phyloP scores from a whole-genome alignment of 2,797 vertebrate genomes.

The Semaprochilodus insignis region DNA sequence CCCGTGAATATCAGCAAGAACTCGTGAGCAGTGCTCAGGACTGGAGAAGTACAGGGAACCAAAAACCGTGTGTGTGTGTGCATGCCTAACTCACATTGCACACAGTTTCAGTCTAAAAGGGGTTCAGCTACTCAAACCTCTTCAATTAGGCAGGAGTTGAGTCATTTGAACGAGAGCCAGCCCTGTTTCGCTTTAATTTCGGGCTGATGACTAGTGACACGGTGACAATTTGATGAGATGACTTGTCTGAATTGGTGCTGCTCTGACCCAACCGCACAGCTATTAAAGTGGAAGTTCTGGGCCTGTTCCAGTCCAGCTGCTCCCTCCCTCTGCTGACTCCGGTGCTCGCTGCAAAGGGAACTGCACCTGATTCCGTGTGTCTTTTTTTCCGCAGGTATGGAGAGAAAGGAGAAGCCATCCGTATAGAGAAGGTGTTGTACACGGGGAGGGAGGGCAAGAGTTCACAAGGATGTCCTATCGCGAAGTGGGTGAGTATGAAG shows the following conservation, averaged over 20 bases:
- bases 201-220: neutral
- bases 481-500: constrained; percentile 94
- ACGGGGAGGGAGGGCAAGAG: constrained; percentile 97
- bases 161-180: neutral
- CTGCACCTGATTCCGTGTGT: neutral
- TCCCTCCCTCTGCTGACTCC: too few relatives aligned
- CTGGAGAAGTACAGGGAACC: constrained; percentile 2
- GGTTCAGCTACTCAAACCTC: neutral
- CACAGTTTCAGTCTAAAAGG: neutral
- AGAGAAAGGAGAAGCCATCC: constrained; percentile 92
- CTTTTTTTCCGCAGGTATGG: constrained; percentile 82
- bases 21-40: constrained; percentile 60
- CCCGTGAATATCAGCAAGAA: constrained; percentile 69
- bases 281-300: neutral
- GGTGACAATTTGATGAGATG: neutral
- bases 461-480: constrained; percentile 95
- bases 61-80: neutral
- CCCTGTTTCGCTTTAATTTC: neutral
- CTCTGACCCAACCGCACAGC: neutral
- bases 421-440: constrained; percentile 96
- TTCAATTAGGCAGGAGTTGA: neutral
- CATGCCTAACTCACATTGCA: neutral
- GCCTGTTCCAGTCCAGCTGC: neutral
- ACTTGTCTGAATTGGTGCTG: neutral
- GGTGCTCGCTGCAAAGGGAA: neutral